A percentile compares a stretch with the other conserved stretches of the same genome.
These are phyloP conservation scores for Blera fallax DNA, from an alignment of 2,888 invertebrate species.

Conservation along the genomic window DNA sequence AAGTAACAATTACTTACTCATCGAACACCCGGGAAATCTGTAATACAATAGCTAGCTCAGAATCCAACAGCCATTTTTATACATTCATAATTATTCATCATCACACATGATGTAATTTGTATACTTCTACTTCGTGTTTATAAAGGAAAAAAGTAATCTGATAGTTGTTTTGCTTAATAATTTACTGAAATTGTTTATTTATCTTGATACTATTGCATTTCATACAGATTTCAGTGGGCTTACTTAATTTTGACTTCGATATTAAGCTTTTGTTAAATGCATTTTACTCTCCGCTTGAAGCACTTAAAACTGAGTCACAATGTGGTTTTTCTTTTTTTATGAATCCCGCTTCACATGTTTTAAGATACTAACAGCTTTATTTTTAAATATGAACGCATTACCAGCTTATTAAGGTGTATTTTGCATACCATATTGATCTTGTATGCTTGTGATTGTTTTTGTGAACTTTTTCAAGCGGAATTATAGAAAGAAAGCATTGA, in stretches of 20 bases:
- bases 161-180: neutral
- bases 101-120: conserved; percentile 5
- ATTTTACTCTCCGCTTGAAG: neutral
- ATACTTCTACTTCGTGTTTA: neutral
- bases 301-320: conserved; percentile 19
- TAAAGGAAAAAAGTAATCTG: neutral
- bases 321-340: neutral
- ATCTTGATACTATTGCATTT: neutral
- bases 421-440: neutral
- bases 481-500: too few species aligned
- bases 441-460: neutral
- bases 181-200: neutral
- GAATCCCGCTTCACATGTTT: neutral
- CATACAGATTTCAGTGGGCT: neutral
- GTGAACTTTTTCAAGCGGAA: neutral
- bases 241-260: neutral
- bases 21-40: neutral
- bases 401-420: neutral
- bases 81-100: conserved; percentile 11
- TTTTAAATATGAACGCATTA: conserved; percentile 11
- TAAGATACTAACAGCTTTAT: neutral
- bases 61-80: neutral
- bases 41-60: neutral
- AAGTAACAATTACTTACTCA: neutral
- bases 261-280: neutral